A percentile compares a stretch with the other conserved stretches of the same genome.
Conservation (phyloP, 2,888 invertebrate genomes). For the Buathra laborator region DNA sequence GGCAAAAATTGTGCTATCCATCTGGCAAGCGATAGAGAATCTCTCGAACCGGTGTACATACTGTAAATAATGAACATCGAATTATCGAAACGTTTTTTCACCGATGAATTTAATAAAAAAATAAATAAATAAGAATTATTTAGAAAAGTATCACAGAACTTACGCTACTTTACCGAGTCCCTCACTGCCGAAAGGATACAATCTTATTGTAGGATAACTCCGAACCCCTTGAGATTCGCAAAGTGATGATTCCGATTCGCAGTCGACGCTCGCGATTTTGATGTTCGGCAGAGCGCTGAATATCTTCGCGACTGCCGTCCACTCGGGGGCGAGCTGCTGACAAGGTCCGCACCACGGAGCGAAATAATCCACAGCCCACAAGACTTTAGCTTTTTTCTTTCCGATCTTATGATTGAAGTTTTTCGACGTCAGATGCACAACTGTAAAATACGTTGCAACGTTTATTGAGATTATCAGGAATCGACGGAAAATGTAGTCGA, state of each 20-base stretch:
- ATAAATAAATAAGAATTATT: neutral
- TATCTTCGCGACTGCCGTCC: constrained; percentile 88
- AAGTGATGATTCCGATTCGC: constrained; percentile 87
- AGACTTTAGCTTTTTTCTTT: constrained; percentile 86
- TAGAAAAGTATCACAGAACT: constrained; percentile 75
- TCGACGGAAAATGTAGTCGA: neutral
- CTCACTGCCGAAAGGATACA: constrained; percentile 88
- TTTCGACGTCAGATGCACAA: constrained; percentile 86
- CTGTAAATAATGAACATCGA: constrained; percentile 80
- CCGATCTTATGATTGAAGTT: constrained; percentile 87
- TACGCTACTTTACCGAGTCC: constrained; percentile 86
- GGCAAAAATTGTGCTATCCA: constrained; percentile 90
- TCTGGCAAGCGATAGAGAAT: constrained; percentile 87
- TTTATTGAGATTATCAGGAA: neutral
- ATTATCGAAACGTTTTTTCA: constrained; percentile 21
- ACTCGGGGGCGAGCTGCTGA: constrained; percentile 89
- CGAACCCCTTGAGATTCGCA: constrained; percentile 88
- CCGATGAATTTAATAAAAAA: constrained; percentile 65
- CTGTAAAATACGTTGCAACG: constrained; percentile 80
- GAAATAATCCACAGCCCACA: constrained; percentile 91
- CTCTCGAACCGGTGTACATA: constrained; percentile 88
- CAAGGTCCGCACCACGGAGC: constrained; percentile 93
- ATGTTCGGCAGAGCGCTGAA: constrained; percentile 85
- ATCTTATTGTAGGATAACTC: constrained; percentile 89
- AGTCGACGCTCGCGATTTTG: constrained; percentile 89